Conservation (phyloP, 1,140 invertebrate genomes). For the Habropoda laboriosa region DNA sequence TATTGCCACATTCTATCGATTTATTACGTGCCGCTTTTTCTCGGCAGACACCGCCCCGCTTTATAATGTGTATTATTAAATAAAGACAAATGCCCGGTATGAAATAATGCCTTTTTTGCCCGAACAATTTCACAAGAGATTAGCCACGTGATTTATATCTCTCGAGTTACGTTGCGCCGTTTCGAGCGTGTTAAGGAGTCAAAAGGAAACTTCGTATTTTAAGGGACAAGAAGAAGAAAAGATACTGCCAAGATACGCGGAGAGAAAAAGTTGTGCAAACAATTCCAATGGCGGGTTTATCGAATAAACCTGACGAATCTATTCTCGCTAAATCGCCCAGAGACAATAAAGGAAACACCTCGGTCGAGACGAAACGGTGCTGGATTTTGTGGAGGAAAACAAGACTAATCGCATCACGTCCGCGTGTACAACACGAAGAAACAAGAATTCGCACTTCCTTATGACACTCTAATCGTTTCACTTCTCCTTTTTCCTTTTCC, state of each 20-base stretch:
- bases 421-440: background rate
- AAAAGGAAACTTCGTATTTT: too few relatives aligned
- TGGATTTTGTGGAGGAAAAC: background rate
- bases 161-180: too few relatives aligned
- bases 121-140: background rate
- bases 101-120: background rate
- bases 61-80: constrained; percentile 10
- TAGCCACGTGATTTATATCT: background rate
- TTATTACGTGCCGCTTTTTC: background rate
- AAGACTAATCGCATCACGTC: constrained; percentile 14
- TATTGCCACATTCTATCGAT: background rate
- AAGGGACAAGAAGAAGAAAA: too few relatives aligned
- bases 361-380: constrained; percentile 35
- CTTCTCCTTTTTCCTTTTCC: constrained; percentile 20
- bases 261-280: constrained; percentile 26
- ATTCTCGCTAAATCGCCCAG: constrained; percentile 24
- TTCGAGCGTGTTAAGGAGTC: too few relatives aligned
- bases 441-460: constrained; percentile 9
- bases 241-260: too few relatives aligned
- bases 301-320: background rate
- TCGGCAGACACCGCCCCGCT: too few relatives aligned
- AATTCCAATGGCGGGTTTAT: constrained; percentile 23
- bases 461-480: constrained; percentile 37
- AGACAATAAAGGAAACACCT: constrained; percentile 3
- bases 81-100: background rate